A percentile compares a stretch with the other conserved stretches of the same genome.
Evolutionary conservation across 2,113 vertebrate genomes (phyloP).

Genomic region (Mobula birostris): DNA sequence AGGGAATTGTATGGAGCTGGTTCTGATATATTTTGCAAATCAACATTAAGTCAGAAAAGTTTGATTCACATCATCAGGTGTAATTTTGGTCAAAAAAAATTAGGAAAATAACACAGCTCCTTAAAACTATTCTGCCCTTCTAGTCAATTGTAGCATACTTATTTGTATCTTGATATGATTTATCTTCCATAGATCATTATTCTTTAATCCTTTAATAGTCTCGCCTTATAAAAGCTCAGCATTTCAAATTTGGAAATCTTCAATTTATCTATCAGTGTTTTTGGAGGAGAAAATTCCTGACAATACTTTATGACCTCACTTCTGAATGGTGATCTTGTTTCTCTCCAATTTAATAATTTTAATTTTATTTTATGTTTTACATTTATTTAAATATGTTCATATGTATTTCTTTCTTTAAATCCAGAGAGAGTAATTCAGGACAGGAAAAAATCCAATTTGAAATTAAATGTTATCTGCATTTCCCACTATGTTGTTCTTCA

Average conservation of each 20-base stretch:
- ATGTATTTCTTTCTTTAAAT: neutral
- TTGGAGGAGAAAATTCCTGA: neutral
- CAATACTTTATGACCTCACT: neutral
- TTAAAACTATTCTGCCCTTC: too few relatives aligned
- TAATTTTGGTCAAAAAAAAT: neutral
- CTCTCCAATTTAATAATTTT: neutral
- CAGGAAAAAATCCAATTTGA: neutral
- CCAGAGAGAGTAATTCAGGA: neutral
- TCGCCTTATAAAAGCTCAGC: too few relatives aligned
- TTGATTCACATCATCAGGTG: neutral
- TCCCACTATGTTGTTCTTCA: too few relatives aligned
- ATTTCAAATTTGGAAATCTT: too few relatives aligned
- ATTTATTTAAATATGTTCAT: neutral
- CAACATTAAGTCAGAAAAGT: neutral
- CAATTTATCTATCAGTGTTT: neutral
- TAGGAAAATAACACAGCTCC: neutral
- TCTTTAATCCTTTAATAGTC: too few relatives aligned
- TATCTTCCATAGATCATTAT: too few relatives aligned
- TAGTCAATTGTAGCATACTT: too few relatives aligned
- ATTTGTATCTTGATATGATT: too few relatives aligned
- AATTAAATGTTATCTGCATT: too few relatives aligned
- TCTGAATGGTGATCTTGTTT: neutral
- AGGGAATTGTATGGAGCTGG: neutral
- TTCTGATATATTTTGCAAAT: neutral
- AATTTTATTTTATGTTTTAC: neutral